A percentile compares a stretch with the other conserved stretches of the same genome.
Evolutionary conservation across 2,113 vertebrate genomes (phyloP).

Genomic region (Aegithalos caudatus): DNA sequence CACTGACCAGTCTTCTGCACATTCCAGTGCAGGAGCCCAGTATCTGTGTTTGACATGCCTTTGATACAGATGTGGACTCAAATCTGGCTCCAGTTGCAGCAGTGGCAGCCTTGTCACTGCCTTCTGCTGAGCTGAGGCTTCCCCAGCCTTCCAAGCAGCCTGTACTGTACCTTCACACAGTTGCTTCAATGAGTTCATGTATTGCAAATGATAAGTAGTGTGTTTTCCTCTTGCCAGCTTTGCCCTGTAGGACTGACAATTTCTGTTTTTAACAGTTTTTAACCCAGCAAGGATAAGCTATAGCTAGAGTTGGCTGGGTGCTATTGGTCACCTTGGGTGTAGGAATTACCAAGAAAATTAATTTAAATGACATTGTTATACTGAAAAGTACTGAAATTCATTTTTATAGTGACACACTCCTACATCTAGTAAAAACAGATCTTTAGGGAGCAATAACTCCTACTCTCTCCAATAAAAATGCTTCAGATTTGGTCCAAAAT

Average conservation of each 20-base stretch:
- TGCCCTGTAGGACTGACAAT: neutral
- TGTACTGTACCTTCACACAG: fast-evolving
- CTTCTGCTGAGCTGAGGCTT: neutral
- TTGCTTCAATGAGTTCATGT: neutral
- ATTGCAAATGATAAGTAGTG: neutral
- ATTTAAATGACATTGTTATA: neutral
- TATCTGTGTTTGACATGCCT: neutral
- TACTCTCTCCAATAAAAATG: constrained; percentile 2
- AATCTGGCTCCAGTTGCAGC: neutral
- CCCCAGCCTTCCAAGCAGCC: neutral
- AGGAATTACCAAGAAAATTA: neutral
- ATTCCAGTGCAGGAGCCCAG: neutral
- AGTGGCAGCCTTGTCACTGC: neutral
- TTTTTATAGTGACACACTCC: neutral
- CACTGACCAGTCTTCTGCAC: neutral
- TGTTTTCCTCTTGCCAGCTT: neutral
- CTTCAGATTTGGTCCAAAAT: constrained; percentile 45
- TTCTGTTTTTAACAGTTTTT: neutral
- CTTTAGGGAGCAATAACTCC: neutral
- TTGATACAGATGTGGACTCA: neutral
- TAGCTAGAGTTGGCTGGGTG: neutral
- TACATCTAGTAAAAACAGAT: neutral
- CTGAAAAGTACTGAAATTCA: neutral
- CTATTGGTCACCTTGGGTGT: neutral
- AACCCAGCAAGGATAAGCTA: neutral